Conservation (phyloP, 2,113 vertebrate species). For the Collichthys lucidus region DNA sequence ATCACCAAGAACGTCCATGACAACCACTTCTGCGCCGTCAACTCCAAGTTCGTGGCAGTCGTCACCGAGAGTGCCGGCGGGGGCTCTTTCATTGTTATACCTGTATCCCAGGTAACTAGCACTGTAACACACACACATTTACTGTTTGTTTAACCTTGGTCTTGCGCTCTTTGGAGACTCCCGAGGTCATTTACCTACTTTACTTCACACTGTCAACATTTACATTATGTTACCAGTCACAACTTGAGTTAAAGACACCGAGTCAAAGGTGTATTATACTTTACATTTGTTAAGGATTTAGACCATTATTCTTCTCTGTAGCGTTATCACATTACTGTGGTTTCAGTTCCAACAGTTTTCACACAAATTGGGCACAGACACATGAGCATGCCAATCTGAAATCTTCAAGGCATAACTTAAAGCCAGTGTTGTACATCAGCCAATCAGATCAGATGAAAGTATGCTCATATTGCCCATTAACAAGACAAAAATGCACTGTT, state of each 20-base stretch:
- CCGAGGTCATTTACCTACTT: background rate
- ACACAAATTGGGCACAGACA: conserved; percentile 29
- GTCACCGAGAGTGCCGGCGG: conserved; percentile 95
- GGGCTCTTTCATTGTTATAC: conserved; percentile 94
- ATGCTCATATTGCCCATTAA: conserved; percentile 47
- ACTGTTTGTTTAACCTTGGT: background rate
- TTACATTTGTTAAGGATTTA: background rate
- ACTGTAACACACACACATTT: background rate
- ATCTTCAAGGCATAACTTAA: conserved; percentile 33
- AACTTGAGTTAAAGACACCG: background rate
- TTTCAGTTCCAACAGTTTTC: conserved; percentile 15
- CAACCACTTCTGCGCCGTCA: conserved; percentile 98
- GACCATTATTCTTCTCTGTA: background rate
- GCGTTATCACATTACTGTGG: background rate
- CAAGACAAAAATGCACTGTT: conserved; percentile 24
- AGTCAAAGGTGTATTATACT: background rate
- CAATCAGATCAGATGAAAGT: conserved; percentile 29
- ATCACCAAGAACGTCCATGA: conserved; percentile 99
- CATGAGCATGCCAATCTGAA: conserved; percentile 11
- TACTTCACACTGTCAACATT: background rate
- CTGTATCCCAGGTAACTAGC: conserved; percentile 90
- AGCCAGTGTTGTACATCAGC: conserved; percentile 24
- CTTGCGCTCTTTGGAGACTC: background rate
- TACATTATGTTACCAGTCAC: background rate
- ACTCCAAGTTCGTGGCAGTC: conserved; percentile 93